phyloP scores from a whole-genome alignment of 1,140 invertebrate genomes.

The Listronotus bonariensis region DNA sequence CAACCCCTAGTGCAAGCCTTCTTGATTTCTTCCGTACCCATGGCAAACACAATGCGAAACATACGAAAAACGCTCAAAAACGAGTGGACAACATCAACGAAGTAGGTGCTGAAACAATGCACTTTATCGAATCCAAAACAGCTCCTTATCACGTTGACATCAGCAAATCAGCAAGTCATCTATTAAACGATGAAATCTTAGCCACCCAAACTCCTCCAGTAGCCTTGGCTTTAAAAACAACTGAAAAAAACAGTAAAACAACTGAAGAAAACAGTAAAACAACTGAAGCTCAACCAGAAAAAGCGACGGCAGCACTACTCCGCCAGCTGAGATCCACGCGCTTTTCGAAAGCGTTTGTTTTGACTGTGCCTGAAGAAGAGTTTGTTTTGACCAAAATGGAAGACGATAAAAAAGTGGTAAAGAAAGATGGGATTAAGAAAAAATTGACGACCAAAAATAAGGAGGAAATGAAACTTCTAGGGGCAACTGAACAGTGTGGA shows the following conservation, averaged over 20 bases:
- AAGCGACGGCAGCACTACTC: not conserved
- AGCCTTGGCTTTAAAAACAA: constrained; percentile 24
- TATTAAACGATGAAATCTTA: constrained; percentile 23
- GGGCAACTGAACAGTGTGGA: constrained; percentile 65
- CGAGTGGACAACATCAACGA: constrained; percentile 19
- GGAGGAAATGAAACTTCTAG: constrained; percentile 59
- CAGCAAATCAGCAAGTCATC: constrained; percentile 43
- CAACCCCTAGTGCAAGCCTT: constrained; percentile 35
- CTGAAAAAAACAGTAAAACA: constrained; percentile 22
- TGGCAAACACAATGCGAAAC: constrained; percentile 23
- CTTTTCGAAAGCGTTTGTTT: constrained; percentile 40
- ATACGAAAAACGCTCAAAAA: constrained; percentile 9
- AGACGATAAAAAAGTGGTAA: constrained; percentile 32
- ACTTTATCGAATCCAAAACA: constrained; percentile 54
- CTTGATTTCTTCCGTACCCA: constrained; percentile 56
- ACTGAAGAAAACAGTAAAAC: not conserved
- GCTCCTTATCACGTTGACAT: constrained; percentile 55
- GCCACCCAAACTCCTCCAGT: constrained; percentile 40
- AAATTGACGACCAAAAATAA: constrained; percentile 43
- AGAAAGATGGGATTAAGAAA: constrained; percentile 40
- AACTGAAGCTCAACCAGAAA: not conserved
- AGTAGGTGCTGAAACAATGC: constrained; percentile 39
- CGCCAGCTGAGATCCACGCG: constrained; percentile 18
- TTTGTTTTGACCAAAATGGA: constrained; percentile 38
- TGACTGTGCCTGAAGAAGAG: constrained; percentile 49